Percentiles rank a stretch among this genome's conserved stretches.
These are phyloP conservation scores for Hiodon alosoides DNA, from an alignment of 2,113 vertebrate genomes.

Conservation along the genomic window DNA sequence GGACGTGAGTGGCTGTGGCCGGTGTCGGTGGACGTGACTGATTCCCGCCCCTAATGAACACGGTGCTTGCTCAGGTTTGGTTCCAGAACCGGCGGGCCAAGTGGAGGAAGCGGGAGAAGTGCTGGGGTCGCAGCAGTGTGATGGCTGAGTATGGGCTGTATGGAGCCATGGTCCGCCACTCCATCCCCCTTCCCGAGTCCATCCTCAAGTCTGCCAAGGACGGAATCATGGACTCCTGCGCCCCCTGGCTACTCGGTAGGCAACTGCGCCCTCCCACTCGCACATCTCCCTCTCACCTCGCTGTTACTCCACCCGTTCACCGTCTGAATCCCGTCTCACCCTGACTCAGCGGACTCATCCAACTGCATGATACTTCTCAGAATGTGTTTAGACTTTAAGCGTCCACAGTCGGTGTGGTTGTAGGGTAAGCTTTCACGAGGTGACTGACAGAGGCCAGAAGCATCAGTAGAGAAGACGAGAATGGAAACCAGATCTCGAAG, in stretches of 20 bases:
- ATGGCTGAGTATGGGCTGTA: slow-evolving; percentile 98
- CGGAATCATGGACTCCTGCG: slow-evolving; percentile 98
- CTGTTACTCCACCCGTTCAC: background rate
- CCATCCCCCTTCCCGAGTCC: slow-evolving; percentile 94
- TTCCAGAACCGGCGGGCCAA: slow-evolving; percentile 98
- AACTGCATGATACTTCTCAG: no score
- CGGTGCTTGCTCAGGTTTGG: slow-evolving; percentile 75
- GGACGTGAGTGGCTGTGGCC: background rate
- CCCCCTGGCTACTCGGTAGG: slow-evolving; percentile 97
- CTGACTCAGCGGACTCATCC: background rate
- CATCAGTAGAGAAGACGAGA: no score
- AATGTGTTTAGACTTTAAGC: no score
- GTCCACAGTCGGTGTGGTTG: no score
- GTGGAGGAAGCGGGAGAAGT: slow-evolving; percentile 98
- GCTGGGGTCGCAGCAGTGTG: slow-evolving; percentile 97
- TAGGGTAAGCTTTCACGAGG: no score
- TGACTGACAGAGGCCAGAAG: no score
- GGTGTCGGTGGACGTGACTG: background rate
- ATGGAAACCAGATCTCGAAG: no score
- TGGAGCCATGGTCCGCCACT: slow-evolving; percentile 96
- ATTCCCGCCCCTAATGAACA: background rate
- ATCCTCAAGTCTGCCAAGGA: slow-evolving; percentile 98
- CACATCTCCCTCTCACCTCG: background rate
- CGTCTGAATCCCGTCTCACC: background rate
- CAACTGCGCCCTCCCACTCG: background rate